Evolutionary conservation across 2,888 invertebrate species (phyloP), one percentile per base, ranked within the genome.

Genomic region (Nephrotoma appendiculata): DNA sequence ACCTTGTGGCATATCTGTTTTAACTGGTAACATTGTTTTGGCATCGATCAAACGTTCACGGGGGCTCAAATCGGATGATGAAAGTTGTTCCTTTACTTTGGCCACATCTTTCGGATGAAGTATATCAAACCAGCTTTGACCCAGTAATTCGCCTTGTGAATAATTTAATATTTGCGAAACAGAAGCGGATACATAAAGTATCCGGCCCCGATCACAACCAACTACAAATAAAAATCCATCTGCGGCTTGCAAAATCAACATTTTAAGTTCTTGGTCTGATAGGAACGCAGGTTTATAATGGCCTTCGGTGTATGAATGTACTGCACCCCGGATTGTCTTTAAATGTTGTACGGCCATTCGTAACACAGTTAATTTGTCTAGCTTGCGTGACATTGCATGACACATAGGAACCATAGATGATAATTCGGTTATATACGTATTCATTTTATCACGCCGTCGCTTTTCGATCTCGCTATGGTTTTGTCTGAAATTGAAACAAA

Each of bases 401-500:
- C 98, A 98, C 97, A 98, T 97, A 0, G 98, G 98, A 31, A 98
- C 94, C 95, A 98, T 96, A 1, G 96, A 93, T 86, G 97, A 96
- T 87, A 98, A 91, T 91, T 98, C 98, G 3, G 96, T 94, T 89
- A 98, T 98, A 92, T 98, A 98, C 0, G 96, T 96, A 92, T 98
- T 98, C 98, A 98, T 98, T 92, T 98, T 98, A 91, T 98, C 98
- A 44, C 98, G 94, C 0, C 98, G 93, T 0, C 98, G 93, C 91
- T 98, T 98, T 92, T 98, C 98, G 88, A 98, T 98, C 92, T 98
- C 98, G 91, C 98, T 98, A 92, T 98, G 98, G 92, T 98, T 98
- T 92, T 98, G 98, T 89, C 98, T 98, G 91, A n/a, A 90, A 90
- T 31, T 19, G 31, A 71, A 71, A 4, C 7, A 31, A 3, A 31